Evolutionary conservation across 2,113 vertebrate species (phyloP), one percentile per base, ranked within the genome.

Genomic region (Pachyramphus minor): DNA sequence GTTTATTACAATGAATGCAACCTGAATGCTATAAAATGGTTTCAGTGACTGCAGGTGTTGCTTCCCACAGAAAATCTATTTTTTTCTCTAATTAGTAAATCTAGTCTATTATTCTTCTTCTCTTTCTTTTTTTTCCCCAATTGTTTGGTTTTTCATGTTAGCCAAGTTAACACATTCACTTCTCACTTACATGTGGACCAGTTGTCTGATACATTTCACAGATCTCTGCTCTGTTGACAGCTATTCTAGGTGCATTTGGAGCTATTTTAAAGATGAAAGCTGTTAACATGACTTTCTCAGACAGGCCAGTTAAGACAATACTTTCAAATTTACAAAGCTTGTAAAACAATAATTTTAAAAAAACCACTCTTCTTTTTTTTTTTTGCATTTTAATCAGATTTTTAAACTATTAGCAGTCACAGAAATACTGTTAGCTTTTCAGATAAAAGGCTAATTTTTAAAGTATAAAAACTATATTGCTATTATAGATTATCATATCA

Each of bases 231-330:
- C 67, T 71, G 84, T 76, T 96, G 78, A 93, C 95, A 97, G 96
- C 93, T 97, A 96, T 97, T 97, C 93, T 95, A 95, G 93, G 93
- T 96, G 92, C 50, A 90, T 93, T 97, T 93, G 82, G 91, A 97
- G 96, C 93, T 97, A 96, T 97, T 97, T 97, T 96, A 92, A 97
- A 97, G 91, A 94, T 73, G 90, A 97, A 97, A 91, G 58, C 90
- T 98, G 96, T 89, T 94, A 81, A 96, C 90, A 83, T 16, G 45
- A 66, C 69, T 97, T 97, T 95, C 86, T 95, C 84, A 95, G 93
- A 87, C 68, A 95, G 82, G n/a, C 35, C 83, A 96, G 91, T 84
- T 78, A 95, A 95, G 76, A 96, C 75, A 95, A 96, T 72, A 93
- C 69, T 89, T 95, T 87, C 74, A 94, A 94, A 89, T 95, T 64